Evolutionary conservation across 2,888 invertebrate genomes (phyloP), one percentile per base, ranked within the genome.

Genomic region (Exephanes ischioxanthus): DNA sequence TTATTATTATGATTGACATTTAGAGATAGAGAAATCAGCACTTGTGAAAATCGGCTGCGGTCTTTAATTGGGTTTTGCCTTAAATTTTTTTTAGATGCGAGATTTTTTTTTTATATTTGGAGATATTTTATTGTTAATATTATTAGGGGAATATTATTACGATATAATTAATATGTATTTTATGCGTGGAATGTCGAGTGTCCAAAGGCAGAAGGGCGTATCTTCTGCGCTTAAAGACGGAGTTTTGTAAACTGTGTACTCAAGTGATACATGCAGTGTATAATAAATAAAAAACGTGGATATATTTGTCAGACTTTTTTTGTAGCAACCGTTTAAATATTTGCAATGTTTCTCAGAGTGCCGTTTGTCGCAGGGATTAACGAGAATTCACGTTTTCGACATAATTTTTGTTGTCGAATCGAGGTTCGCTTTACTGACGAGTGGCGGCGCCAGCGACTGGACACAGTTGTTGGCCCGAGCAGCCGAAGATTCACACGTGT

Each of bases 401-500:
- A 48, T 48, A 14, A 48, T 16, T 48, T 48, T 48, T 48, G 45
- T 48, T 48, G 45, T 48, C 45, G 45, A 16, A 16, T 2, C 3
- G 16, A 48, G 45, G 45, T 48, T 16, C 45, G 45, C 45, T 16
- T 16, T 16, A 16, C 16, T 14, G 45, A 3, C 16, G 14, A 16
- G 16, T 16, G 45, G 45, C 4, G 45, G 45, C 45, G 16, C 45
- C 16, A 48, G 45, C 16, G 45, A 48, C 45, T 48, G 45, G 45
- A 48, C n/a, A 19, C 30, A 33, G 33, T 30, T 11, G 33, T 30
- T 19, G 5, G 22, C 16, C 53, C 19, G 53, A 71, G 51, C 53
- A 37, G 37, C 19, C 53, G 33, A 58, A 58, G 45, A 26, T 30
- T 19, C 22, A 45, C 73, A 58, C 58, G 73, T 73, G 73, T 45